A percentile compares a stretch with the other conserved stretches of the same genome.
Conservation (phyloP, 1,140 invertebrate species). For the Arctopsyche grandis region DNA sequence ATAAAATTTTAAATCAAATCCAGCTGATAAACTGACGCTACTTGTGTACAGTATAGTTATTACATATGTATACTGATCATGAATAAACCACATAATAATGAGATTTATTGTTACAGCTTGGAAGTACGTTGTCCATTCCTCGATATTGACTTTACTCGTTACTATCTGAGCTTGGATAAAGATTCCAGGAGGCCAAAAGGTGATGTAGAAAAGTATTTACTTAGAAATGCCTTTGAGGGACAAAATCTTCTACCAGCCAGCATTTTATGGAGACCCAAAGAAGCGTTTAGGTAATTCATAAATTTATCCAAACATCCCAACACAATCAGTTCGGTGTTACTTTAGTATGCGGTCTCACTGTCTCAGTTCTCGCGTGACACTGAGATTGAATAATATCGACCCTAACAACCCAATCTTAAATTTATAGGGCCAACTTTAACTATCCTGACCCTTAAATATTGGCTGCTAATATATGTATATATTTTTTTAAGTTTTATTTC, state of each 20-base stretch:
- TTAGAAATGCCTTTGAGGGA: constrained; percentile 80
- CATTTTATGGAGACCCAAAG: constrained; percentile 92
- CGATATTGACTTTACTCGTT: constrained; percentile 84
- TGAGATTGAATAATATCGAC: too few relatives aligned
- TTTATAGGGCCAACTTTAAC: too few relatives aligned
- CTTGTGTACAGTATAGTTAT: too few relatives aligned
- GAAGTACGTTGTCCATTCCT: constrained; percentile 90
- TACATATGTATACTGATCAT: too few relatives aligned
- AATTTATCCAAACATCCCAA: background rate
- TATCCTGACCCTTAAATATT: too few relatives aligned
- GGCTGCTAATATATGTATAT: too few relatives aligned
- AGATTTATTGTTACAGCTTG: constrained; percentile 67
- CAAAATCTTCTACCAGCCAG: constrained; percentile 79
- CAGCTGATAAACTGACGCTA: too few relatives aligned
- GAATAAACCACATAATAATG: too few relatives aligned
- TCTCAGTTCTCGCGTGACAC: too few relatives aligned
- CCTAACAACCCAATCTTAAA: too few relatives aligned
- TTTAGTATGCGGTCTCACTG: background rate
- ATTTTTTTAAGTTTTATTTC: too few relatives aligned
- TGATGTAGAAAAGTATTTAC: constrained; percentile 84
- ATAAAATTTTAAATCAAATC: too few relatives aligned
- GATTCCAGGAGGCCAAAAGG: constrained; percentile 77
- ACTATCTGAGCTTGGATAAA: constrained; percentile 77
- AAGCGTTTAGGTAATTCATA: constrained; percentile 72
- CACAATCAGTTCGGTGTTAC: background rate